These are phyloP conservation scores for Canis aureus DNA, from an alignment of 2,113 vertebrate species.

Conservation along the genomic window DNA sequence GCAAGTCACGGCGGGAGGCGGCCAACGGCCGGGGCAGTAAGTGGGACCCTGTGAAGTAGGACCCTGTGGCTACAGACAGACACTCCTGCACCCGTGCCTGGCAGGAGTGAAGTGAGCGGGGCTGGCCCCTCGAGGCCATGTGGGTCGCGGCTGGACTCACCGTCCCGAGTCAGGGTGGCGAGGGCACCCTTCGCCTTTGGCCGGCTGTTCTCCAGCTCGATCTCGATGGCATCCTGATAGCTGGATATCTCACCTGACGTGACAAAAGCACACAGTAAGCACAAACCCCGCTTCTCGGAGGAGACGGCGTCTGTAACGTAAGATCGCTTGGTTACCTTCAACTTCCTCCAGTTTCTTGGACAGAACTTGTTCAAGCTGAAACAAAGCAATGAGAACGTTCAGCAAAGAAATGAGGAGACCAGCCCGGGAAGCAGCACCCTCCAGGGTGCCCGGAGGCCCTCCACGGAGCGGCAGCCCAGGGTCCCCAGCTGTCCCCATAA, in stretches of 20 bases:
- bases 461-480: not conserved
- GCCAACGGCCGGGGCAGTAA: rapidly evolving
- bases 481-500: too few species aligned
- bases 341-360: slow-evolving; percentile 95
- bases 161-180: slow-evolving; percentile 90
- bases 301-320: not conserved
- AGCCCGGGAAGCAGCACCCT: rapidly evolving
- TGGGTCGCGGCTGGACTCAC: slow-evolving; percentile 83
- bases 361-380: slow-evolving; percentile 94
- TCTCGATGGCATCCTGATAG: slow-evolving; percentile 97
- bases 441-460: not conserved
- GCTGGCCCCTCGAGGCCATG: rapidly evolving
- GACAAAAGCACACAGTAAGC: slow-evolving; percentile 45
- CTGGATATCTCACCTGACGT: slow-evolving; percentile 93
- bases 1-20: rapidly evolving
- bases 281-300: not conserved
- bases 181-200: slow-evolving; percentile 94
- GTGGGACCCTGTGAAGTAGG: not conserved
- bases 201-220: slow-evolving; percentile 93
- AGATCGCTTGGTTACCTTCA: slow-evolving; percentile 90
- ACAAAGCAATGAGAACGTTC: slow-evolving; percentile 14
- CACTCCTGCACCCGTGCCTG: too few species aligned
- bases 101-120: rapidly evolving
- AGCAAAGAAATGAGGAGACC: too few species aligned
- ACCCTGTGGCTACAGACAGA: not conserved